A percentile compares a stretch with the other conserved stretches of the same genome.
Evolutionary conservation across 2,797 vertebrate species (phyloP).

Genomic region (Staurois parvus): DNA sequence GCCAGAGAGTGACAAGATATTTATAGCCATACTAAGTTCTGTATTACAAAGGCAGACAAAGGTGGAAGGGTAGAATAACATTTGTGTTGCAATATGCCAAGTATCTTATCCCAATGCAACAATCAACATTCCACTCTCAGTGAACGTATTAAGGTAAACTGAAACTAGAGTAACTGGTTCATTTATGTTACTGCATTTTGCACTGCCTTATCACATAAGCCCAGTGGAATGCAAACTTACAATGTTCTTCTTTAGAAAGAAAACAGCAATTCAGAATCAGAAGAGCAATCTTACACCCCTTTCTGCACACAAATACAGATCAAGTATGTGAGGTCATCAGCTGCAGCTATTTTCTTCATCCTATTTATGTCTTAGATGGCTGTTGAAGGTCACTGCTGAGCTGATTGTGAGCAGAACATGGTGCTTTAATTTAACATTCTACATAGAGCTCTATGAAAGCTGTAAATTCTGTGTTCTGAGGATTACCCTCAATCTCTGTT

Average conservation of each 20-base stretch:
- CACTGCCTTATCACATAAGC: not conserved
- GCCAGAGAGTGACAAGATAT: too few relatives aligned
- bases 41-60: too few relatives aligned
- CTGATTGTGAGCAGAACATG: conserved; percentile 28
- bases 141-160: not conserved
- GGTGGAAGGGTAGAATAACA: too few relatives aligned
- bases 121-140: not conserved
- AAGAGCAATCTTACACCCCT: conserved; percentile 4
- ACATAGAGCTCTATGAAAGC: conserved; percentile 13
- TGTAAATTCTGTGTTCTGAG: conserved; percentile 8
- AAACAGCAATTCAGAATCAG: not conserved
- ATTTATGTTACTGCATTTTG: not conserved
- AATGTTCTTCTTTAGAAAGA: not conserved
- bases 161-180: not conserved
- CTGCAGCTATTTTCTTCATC: conserved; percentile 38
- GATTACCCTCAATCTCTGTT: conserved; percentile 15
- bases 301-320: conserved; percentile 14
- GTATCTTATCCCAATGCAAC: not conserved
- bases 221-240: not conserved
- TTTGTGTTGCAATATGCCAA: too few relatives aligned
- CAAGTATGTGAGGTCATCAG: conserved; percentile 19
- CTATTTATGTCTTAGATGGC: conserved; percentile 40
- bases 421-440: conserved; percentile 40
- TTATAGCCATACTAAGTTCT: too few relatives aligned
- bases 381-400: conserved; percentile 46